Conservation (phyloP, 2,888 invertebrate species). For the Agrotis exclamationis region DNA sequence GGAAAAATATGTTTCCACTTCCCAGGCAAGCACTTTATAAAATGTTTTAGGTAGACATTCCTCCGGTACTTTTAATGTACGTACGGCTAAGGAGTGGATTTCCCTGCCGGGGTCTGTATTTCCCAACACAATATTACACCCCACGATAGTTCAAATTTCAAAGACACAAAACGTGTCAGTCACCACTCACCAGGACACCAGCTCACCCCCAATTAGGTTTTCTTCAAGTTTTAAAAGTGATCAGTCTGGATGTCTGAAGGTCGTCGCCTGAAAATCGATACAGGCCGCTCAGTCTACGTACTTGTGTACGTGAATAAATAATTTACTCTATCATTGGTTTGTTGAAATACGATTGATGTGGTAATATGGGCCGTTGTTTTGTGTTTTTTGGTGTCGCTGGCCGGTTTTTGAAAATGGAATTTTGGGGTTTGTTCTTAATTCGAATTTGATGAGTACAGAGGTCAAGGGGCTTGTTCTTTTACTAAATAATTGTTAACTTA, state of each 20-base stretch:
- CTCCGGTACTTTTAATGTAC: no score
- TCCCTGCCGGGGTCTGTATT: no score
- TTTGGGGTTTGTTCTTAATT: neutral
- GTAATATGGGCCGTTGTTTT: constrained; percentile 1
- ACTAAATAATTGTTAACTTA: no score
- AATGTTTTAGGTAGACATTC: no score
- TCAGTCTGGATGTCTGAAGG: constrained; percentile 67
- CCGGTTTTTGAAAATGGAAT: neutral
- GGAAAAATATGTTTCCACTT: no score
- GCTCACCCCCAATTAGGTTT: constrained; percentile 45
- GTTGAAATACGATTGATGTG: constrained; percentile 39
- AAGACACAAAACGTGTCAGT: constrained; percentile 28
- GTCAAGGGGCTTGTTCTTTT: no score
- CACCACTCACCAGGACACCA: constrained; percentile 1
- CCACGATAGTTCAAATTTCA: constrained; percentile 10
- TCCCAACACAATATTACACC: neutral
- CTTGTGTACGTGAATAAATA: constrained; percentile 48
- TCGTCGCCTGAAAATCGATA: constrained; percentile 73
- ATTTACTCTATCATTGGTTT: constrained; percentile 30
- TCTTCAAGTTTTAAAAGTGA: constrained; percentile 57
- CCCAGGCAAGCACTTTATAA: no score
- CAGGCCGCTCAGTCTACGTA: constrained; percentile 27
- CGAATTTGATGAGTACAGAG: neutral
- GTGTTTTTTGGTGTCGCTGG: neutral
- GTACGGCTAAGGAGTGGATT: no score